Evolutionary conservation across 2,888 invertebrate species (phyloP), one percentile per base, ranked within the genome.

Genomic region (Drosophila picticornis): DNA sequence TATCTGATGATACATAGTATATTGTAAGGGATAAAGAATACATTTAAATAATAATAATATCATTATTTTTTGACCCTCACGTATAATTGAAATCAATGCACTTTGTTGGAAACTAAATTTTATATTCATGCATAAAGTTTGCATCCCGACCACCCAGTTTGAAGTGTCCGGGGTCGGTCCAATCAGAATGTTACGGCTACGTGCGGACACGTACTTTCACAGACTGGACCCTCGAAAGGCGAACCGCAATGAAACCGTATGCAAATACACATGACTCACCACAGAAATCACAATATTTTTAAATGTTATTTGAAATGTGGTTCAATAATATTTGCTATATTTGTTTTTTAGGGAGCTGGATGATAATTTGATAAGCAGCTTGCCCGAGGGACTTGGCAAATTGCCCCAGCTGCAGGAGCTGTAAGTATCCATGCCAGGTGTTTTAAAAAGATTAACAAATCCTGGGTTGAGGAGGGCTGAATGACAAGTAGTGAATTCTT

Each of bases 371-470:
- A 94, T 97, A 92, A 95, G 95, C 82, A 95, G 96, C 92, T 95
- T 98, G 91, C 98, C 98, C 60, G 93, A 94, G 55, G 97, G 97
- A 74, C 94, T 97, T 77, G 95, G 95, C 79, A 95, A 96, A 92
- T 94, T 98, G 92, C 95, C 95, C 60, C 94, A 95, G 90, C 95
- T 98, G 13, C 96, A 96, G 92, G 97, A 98, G 94, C 94, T 98
- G 98, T 98, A 95, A 97, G 98, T 96, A 93, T 73, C 31, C 50
- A 53, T 27, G 56, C 31, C 88, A 89, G 84, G 88, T 89, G 90
- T 61, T 48, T 32, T n/a, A 16, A 65, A 48, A 38, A 75, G 75
- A 80, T 90, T 66, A 72, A 50, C 50, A 50, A 11, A n/a, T 43
- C 27, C 25, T 9, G 2, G 19, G 16, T 22, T 7, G 9, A 10